Base-by-base conservation (phyloP, 1,140 invertebrate genomes). In the Drepana arcuata region DNA sequence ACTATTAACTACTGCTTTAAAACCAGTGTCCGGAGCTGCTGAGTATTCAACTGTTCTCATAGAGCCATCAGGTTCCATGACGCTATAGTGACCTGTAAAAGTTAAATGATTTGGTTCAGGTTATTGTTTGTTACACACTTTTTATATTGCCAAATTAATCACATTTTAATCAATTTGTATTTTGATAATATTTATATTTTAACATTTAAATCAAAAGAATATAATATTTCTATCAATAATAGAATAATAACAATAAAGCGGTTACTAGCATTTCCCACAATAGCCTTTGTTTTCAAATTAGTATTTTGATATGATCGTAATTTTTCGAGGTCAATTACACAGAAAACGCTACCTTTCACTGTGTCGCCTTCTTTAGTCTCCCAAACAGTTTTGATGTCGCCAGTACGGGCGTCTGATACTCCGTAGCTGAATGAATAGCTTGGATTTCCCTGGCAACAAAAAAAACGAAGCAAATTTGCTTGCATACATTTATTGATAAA, bases 381-480 rank as follows among this genome's bases (percentile, higher is more conserved):
- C 64, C 86, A 87, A 30, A 89, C 88, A 15, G 84, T 84, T 58
- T 90, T 90, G 0, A 87, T 75, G 48, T 90, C 88, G 3, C 88
- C 89, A 27, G 88, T 90, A 40, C 73, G 69, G 5, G 60, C 70
- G 56, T 87, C 85, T 34, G 80, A 68, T 37, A 84, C 78, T 24
- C 85, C 86, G 48, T 87, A 87, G 36, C 86, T 85, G 46, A 81
- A 88, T 2, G 84, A 83, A 46, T 88, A 88, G 35, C 68, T 85
- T 35, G 83, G 57, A 62, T 63, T 68, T 52, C 55, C 68, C 77
- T 81, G 55, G n/a, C 15, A 35, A 61, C 60, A 49, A 80, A 71
- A 40, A 57, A 37, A 41, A 27, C 11, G 14, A 28, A 38, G n/a
- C 15, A 14, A 11, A 14, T 25, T 7, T 28, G 16, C 30, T 40